Evolutionary conservation across 1,140 invertebrate species (phyloP), one percentile per base, ranked within the genome.

Genomic region (Lithobius niger): DNA sequence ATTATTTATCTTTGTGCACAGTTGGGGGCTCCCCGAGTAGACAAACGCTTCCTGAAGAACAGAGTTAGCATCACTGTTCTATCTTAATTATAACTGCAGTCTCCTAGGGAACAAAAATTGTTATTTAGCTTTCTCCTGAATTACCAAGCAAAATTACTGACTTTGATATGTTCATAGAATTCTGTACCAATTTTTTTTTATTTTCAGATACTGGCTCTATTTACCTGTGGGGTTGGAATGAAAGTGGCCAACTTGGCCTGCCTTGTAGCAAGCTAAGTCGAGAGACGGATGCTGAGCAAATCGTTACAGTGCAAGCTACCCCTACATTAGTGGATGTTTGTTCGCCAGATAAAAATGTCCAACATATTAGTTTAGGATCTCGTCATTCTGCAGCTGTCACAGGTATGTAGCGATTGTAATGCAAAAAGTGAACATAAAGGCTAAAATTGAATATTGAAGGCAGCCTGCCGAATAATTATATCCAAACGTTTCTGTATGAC

Each of bases 181-280:
- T 51, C 18, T n/a, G n/a, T n/a, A n/a, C n/a, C n/a, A n/a, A n/a
- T 27, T 31, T 16, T 52, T n/a, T 16, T 27, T 49, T 36, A 47
- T 43, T 58, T 59, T 42, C 57, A 68, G 71, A 65, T 21, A 55
- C 51, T 55, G 74, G 74, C 26, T 78, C 78, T 59, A 65, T 92
- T 10, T 90, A 82, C 65, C 76, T 81, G 31, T 93, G 88, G 74
- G 90, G 91, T 3, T 89, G 84, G 83, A 94, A 92, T 71, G 79
- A 80, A 61, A 83, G 79, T 66, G 82, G 83, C 1, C 88, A 93
- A 69, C 64, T 86, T 19, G 88, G 84, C 18, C 67, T 79, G 21
- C 72, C 76, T 28, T 63, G 28, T 22, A 24, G 42, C 3, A 52
- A 52, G 10, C 24, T 51, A 4, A 51, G 27, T 31, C 13, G 27